Evolutionary conservation across 2,888 invertebrate species (phyloP), one percentile per base, ranked within the genome.

Genomic region (Cabera pusaria): DNA sequence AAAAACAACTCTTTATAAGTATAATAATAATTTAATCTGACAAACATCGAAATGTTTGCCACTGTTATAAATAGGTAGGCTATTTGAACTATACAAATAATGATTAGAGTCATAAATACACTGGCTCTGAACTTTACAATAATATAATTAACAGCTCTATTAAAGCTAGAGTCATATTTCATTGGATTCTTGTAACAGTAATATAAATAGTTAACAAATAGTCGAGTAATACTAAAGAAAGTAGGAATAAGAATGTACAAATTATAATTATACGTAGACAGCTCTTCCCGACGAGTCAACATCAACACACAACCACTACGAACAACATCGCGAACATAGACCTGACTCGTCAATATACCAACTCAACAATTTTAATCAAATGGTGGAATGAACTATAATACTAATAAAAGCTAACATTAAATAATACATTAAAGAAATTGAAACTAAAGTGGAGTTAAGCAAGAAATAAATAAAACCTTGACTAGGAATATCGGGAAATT

Each of bases 161-260:
- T 86, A 86, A 85, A 87, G 84, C 84, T 87, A 80, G 69, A 50
- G 48, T 66, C 72, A 73, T 77, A 71, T 74, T 77, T 80, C 73
- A 78, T 78, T 82, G 82, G 80, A 84, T 80, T 80, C 75, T 60
- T 66, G 71, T 75, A 86, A 88, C 85, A 83, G 67, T 72, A 64
- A 77, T 86, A 87, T 83, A 88, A 87, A 87, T 88, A 88, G 84
- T 83, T 86, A 88, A 88, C 87, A 88, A 87, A 87, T 68, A 72
- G 72, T 75, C 65, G 64, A 76, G 72, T 52, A 76, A 83, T 77
- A 79, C 73, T 81, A 83, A 72, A 67, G 76, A 74, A 80, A 77
- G 62, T 81, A 84, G 77, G 78, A 81, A 78, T 78, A 78, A 36
- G 55, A 80, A 76, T 73, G 63, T 79, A 79, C 75, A 77, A 71